Percentiles rank a stretch among this genome's conserved stretches.
phyloP scores from a whole-genome alignment of 2,113 vertebrate species.

The Tragulus kanchil region DNA sequence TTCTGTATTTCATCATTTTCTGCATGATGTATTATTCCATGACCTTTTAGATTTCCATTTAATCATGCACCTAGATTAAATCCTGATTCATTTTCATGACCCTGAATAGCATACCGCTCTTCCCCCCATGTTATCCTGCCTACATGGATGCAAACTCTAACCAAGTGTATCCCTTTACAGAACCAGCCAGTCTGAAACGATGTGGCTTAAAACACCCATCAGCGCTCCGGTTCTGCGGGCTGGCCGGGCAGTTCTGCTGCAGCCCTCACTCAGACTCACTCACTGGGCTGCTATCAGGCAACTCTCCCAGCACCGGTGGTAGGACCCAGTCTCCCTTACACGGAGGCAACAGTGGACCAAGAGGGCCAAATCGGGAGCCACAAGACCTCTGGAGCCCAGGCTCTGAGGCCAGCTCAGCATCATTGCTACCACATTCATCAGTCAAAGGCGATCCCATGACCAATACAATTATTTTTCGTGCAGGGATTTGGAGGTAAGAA shows the following conservation, averaged over 20 bases:
- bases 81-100: conserved; percentile 70
- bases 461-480: background rate
- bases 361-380: background rate
- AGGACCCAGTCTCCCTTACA: background rate
- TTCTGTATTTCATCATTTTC: conserved; percentile 67
- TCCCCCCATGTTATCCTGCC: background rate
- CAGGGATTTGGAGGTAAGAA: too few species aligned
- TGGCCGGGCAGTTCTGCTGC: background rate
- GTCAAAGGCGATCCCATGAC: background rate
- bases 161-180: background rate
- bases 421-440: background rate
- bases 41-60: conserved; percentile 78
- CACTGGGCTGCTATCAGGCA: background rate
- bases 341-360: background rate
- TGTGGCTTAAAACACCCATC: background rate
- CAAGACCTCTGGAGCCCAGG: background rate
- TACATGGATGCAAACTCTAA: background rate
- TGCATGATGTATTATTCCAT: conserved; percentile 68
- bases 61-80: conserved; percentile 71
- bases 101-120: background rate
- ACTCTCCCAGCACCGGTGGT: background rate
- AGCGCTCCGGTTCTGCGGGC: background rate
- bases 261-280: background rate
- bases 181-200: background rate
- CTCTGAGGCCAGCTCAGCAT: background rate